Conservation (phyloP, 2,888 invertebrate species). For the Eugnorisma glareosa region DNA sequence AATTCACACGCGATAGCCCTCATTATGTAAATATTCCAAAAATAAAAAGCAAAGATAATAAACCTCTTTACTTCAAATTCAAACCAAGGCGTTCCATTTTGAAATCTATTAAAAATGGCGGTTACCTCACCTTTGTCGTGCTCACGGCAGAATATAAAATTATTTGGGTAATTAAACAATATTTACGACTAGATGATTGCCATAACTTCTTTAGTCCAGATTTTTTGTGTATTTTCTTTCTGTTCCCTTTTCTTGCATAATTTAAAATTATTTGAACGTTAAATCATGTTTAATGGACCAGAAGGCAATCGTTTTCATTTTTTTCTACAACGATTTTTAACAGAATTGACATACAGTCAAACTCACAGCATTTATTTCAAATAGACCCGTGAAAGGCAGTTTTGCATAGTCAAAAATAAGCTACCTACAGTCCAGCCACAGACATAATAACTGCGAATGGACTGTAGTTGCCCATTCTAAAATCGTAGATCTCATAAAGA, state of each 20-base stretch:
- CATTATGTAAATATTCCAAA: too few species aligned
- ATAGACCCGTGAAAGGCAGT: too few species aligned
- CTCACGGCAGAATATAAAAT: slow-evolving; percentile 51
- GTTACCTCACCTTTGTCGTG: slow-evolving; percentile 26
- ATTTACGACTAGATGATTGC: slow-evolving; percentile 50
- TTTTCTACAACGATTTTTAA: background rate
- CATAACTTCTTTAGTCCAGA: slow-evolving; percentile 20
- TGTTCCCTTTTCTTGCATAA: slow-evolving; percentile 46
- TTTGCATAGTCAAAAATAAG: too few species aligned
- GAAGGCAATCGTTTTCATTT: background rate
- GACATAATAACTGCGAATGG: too few species aligned
- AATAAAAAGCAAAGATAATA: background rate
- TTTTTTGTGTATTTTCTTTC: slow-evolving; percentile 17
- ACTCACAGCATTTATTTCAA: too few species aligned
- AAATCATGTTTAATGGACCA: slow-evolving; percentile 40
- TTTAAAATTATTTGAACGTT: slow-evolving; percentile 53
- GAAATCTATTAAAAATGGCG: slow-evolving; percentile 46
- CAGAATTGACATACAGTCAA: background rate
- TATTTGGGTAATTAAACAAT: slow-evolving; percentile 51
- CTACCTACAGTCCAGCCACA: too few species aligned
- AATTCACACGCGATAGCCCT: too few species aligned
- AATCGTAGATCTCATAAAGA: too few species aligned
- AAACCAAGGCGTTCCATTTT: slow-evolving; percentile 38
- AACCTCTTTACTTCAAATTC: slow-evolving; percentile 21
- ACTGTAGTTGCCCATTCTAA: too few species aligned